Evolutionary conservation across 2,888 invertebrate genomes (phyloP).

Genomic region (Xanthorhoe designata): DNA sequence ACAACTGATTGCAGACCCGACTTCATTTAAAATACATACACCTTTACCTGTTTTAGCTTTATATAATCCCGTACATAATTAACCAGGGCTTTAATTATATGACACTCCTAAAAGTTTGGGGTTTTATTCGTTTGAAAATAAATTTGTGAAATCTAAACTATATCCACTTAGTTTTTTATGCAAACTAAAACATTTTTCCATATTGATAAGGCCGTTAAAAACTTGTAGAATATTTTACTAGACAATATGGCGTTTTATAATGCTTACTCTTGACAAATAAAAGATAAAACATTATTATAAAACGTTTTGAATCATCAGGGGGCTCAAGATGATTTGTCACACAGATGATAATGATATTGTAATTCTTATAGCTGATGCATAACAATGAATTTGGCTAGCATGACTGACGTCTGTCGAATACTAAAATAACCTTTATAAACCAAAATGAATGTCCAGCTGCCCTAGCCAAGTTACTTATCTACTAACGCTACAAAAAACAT

Average conservation of each 20-base stretch:
- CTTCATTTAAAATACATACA: slow-evolving; percentile 82
- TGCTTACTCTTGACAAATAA: too few relatives aligned
- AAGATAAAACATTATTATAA: not conserved
- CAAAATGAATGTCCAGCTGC: slow-evolving; percentile 32
- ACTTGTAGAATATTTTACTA: too few relatives aligned
- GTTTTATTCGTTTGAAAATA: slow-evolving; percentile 15
- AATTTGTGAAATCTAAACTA: not conserved
- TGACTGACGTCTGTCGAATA: slow-evolving; percentile 28
- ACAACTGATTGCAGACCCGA: slow-evolving; percentile 78
- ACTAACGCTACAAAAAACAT: too few relatives aligned
- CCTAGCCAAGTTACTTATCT: too few relatives aligned
- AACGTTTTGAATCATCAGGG: not conserved
- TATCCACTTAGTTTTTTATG: not conserved
- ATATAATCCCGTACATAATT: slow-evolving; percentile 44
- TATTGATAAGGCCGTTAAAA: not conserved
- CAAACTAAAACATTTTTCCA: not conserved
- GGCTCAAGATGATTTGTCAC: slow-evolving; percentile 8
- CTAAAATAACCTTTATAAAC: slow-evolving; percentile 31
- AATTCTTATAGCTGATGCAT: slow-evolving; percentile 19
- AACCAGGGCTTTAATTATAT: slow-evolving; percentile 39
- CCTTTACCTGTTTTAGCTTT: slow-evolving; percentile 61
- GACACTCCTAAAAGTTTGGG: slow-evolving; percentile 26
- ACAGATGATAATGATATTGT: slow-evolving; percentile 20
- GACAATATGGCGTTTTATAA: too few relatives aligned
- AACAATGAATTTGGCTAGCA: slow-evolving; percentile 21